Conservation (phyloP, 1,140 invertebrate species). For the Trypoxylus dichotomus region DNA sequence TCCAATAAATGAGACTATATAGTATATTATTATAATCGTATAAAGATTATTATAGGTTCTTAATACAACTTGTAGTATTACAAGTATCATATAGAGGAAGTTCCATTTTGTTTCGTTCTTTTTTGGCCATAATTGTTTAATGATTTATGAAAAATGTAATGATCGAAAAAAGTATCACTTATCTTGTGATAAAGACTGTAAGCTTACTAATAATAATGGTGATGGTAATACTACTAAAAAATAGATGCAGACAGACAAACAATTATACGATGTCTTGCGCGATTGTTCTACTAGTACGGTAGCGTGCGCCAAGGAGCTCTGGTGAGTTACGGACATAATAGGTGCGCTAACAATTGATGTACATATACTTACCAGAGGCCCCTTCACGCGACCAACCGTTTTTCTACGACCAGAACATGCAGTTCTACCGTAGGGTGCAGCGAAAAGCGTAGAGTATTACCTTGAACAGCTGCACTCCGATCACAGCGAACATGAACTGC, state of each 20-base stretch:
- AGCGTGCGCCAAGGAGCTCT: slow-evolving; percentile 40
- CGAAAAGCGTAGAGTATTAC: slow-evolving; percentile 62
- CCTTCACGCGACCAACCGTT: slow-evolving; percentile 12
- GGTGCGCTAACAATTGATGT: background rate
- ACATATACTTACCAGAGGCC: slow-evolving; percentile 22
- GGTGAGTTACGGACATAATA: slow-evolving; percentile 11
- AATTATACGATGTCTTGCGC: slow-evolving; percentile 38
- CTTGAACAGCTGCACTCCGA: slow-evolving; percentile 99
- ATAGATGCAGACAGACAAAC: slow-evolving; percentile 45
- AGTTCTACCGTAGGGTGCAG: slow-evolving; percentile 49
- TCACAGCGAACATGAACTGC: slow-evolving; percentile 99
- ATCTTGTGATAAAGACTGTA: background rate
- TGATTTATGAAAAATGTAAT: background rate
- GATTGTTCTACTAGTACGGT: slow-evolving; percentile 30
- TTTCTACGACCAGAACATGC: slow-evolving; percentile 49
- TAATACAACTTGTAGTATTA: too few relatives aligned
- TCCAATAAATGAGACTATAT: too few relatives aligned
- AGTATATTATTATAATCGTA: too few relatives aligned
- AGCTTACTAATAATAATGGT: background rate
- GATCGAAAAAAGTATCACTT: background rate
- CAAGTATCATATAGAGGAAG: too few relatives aligned
- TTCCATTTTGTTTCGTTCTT: background rate
- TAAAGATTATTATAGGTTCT: too few relatives aligned
- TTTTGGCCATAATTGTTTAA: background rate
- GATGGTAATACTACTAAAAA: slow-evolving; percentile 39